Conservation (phyloP, 2,797 vertebrate genomes). For the Ambastaia sidthimunki region DNA sequence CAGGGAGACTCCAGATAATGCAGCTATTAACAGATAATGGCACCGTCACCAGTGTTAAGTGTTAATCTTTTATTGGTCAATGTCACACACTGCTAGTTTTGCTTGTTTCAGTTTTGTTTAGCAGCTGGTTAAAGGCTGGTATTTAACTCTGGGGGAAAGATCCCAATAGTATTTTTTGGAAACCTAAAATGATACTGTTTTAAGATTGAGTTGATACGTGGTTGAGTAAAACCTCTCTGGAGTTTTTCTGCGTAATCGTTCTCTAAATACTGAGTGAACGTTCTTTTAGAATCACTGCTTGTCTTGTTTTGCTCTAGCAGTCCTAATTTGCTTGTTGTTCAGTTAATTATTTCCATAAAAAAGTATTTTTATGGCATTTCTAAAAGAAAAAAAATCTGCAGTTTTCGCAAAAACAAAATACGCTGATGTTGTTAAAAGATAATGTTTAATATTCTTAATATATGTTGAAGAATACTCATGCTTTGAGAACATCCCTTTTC, state of each 20-base stretch:
- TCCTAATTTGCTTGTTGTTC: neutral
- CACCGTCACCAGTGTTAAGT: neutral
- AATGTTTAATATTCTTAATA: too few relatives aligned
- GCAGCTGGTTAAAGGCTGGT: neutral
- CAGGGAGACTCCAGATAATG: constrained; percentile 22
- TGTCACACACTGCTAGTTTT: neutral
- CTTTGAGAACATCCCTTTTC: too few relatives aligned
- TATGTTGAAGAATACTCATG: too few relatives aligned
- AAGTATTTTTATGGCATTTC: neutral
- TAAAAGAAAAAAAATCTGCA: too few relatives aligned
- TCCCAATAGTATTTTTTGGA: neutral
- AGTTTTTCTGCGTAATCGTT: neutral
- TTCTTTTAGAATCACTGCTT: neutral
- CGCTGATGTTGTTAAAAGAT: too few relatives aligned
- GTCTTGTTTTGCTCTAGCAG: too few relatives aligned
- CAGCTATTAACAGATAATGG: neutral
- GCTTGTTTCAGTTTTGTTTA: constrained; percentile 27
- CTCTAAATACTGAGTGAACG: neutral
- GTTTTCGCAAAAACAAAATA: neutral
- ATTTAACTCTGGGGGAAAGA: constrained; percentile 9
- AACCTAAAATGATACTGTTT: constrained; percentile 1
- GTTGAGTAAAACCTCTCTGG: neutral
- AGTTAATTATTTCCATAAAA: too few relatives aligned
- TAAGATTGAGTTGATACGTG: neutral
- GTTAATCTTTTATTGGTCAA: neutral